Base-by-base conservation (phyloP, 2,113 vertebrate genomes). In the Carassius carassius region DNA sequence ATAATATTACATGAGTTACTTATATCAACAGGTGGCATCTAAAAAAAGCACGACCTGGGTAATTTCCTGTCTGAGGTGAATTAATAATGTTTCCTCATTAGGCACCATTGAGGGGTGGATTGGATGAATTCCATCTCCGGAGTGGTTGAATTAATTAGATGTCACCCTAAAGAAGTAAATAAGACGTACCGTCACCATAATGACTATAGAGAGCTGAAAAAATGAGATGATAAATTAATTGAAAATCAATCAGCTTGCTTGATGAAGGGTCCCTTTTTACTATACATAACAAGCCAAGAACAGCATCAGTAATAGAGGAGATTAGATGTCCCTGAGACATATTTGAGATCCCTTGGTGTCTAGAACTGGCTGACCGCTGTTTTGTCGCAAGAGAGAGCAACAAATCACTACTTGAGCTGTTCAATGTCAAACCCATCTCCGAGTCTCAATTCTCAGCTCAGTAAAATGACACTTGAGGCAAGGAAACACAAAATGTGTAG, bases 61-160 rank as follows among this genome's bases (percentile, higher is more conserved):
- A 84, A 89, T 89, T 89, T 89, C 88, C 88, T 89, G 86, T 84
- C 82, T 78, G 37, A 78, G 78, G 84, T 87, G 81, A 85, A 89
- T 89, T 89, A 89, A 87, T 89, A 89, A 89, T 87, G 69, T 86
- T 89, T 86, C 70, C 85, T 83, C 88, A 80, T 88, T 56, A 89
- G 86, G 84, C 83, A 32, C 86, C 84, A 86, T 82, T 87, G 72
- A 87, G 74, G 1, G 17, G 76, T 44, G 73, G 77, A 41, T 80
- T 84, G 88, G 74, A 86, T 62, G 35, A 63, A 49, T 79, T 84
- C 84, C 82, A 86, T 89, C 88, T 89, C 88, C 86, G 85, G 85
- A 72, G 76, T 78, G 54, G 85, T 78, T 29, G 82, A 90, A 88
- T 90, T 90, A 90, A 90, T 85, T 85, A 81, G 80, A 87, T 83